phyloP scores from a whole-genome alignment of 2,888 invertebrate species.

The Eupithecia centaureata region DNA sequence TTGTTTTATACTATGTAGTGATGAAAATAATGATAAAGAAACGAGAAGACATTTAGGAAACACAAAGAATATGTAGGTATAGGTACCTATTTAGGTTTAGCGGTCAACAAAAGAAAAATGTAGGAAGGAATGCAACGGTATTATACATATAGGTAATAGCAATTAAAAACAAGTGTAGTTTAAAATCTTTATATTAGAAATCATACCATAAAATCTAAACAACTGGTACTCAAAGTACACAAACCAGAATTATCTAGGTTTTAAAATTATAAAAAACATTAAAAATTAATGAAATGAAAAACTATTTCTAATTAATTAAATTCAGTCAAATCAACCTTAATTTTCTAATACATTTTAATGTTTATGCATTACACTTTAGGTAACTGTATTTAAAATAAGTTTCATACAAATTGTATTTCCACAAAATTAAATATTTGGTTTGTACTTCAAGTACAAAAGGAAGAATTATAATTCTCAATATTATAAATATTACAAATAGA shows the following conservation, averaged over 20 bases:
- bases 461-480: too few relatives aligned
- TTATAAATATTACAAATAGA: too few relatives aligned
- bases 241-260: slow-evolving; percentile 12
- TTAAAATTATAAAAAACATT: neutral
- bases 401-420: neutral
- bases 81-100: too few relatives aligned
- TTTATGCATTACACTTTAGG: slow-evolving; percentile 2
- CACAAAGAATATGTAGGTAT: too few relatives aligned
- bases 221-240: slow-evolving; percentile 36
- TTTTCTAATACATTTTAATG: slow-evolving; percentile 15
- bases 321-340: slow-evolving; percentile 28
- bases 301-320: slow-evolving; percentile 20
- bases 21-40: too few relatives aligned
- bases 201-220: slow-evolving; percentile 34
- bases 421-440: neutral
- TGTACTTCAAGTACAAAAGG: neutral
- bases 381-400: slow-evolving; percentile 20
- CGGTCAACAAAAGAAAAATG: too few relatives aligned
- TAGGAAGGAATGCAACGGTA: too few relatives aligned
- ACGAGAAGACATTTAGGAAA: too few relatives aligned
- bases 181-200: slow-evolving; percentile 23
- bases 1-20: too few relatives aligned
- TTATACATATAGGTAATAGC: too few relatives aligned
- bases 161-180: slow-evolving; percentile 10
- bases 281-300: slow-evolving; percentile 11